Evolutionary conservation across 2,888 invertebrate genomes (phyloP).

Genomic region (Pristionchus entomophagus): DNA sequence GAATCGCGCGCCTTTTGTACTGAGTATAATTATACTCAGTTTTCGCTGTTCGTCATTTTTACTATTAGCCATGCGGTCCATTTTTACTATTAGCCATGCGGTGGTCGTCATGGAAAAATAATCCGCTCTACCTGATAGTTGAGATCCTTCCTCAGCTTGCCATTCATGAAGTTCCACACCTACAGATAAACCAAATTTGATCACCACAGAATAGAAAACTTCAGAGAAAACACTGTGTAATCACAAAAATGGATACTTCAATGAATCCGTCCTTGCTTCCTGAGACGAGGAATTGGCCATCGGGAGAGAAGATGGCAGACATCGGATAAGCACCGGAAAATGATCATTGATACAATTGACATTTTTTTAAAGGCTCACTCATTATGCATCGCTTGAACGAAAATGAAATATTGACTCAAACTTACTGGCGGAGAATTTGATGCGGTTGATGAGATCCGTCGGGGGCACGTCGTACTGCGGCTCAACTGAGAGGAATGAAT

Average conservation of each 20-base stretch:
- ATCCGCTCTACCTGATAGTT: conserved; percentile 86
- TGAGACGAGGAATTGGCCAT: conserved; percentile 97
- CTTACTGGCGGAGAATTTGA: conserved; percentile 82
- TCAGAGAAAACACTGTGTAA: no score
- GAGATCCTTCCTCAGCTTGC: conserved; percentile 98
- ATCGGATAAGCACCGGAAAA: conserved; percentile 96
- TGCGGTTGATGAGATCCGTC: conserved; percentile 93
- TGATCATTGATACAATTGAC: no score
- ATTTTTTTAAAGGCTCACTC: no score
- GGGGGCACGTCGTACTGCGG: conserved; percentile 94
- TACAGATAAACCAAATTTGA: background rate
- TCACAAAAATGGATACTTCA: conserved; percentile 80
- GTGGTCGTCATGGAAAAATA: background rate
- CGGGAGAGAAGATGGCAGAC: conserved; percentile 96
- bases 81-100: no score
- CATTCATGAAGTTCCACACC: conserved; percentile 99
- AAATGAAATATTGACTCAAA: no score
- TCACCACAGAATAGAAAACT: no score
- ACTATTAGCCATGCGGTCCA: no score
- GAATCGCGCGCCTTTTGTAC: no score
- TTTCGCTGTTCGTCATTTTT: no score
- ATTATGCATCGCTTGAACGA: no score
- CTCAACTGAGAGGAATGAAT: no score
- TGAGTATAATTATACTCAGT: no score
- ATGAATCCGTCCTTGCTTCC: conserved; percentile 99